Conservation (phyloP, 2,113 vertebrate genomes). For the Heterochromis multidens region DNA sequence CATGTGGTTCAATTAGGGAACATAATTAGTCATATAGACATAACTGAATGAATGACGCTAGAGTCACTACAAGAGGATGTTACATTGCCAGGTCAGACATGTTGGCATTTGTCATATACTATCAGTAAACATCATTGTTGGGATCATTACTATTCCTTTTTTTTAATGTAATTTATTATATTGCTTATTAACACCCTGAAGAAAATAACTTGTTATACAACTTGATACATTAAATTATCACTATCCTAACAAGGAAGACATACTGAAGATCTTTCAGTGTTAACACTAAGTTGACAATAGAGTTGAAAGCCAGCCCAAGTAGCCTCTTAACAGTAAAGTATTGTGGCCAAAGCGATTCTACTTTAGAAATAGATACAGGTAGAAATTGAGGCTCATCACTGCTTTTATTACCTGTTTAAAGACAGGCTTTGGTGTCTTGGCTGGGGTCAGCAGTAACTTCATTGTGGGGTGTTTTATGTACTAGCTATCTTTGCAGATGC, state of each 20-base stretch:
- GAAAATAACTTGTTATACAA: not conserved
- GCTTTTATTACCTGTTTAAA: too few species aligned
- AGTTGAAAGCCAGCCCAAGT: not conserved
- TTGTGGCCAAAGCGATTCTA: not conserved
- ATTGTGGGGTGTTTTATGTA: too few species aligned
- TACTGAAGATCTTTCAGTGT: not conserved
- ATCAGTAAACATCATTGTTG: not conserved
- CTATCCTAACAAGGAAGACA: not conserved
- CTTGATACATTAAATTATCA: not conserved
- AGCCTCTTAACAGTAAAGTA: not conserved
- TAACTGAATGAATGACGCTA: not conserved
- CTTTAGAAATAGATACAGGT: not conserved
- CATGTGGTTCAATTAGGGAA: not conserved
- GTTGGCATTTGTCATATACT: not conserved
- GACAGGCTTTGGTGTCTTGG: too few species aligned
- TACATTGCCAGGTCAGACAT: not conserved
- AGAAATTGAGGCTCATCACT: not conserved
- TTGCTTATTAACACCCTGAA: not conserved
- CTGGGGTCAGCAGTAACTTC: too few species aligned
- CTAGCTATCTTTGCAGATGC: too few species aligned
- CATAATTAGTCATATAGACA: not conserved
- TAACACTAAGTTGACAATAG: not conserved
- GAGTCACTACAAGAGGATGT: not conserved
- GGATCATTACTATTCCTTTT: not conserved
- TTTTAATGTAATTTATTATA: not conserved